These are phyloP conservation scores for Ectropis crepuscularia DNA, from an alignment of 2,888 invertebrate genomes.

Conservation along the genomic window DNA sequence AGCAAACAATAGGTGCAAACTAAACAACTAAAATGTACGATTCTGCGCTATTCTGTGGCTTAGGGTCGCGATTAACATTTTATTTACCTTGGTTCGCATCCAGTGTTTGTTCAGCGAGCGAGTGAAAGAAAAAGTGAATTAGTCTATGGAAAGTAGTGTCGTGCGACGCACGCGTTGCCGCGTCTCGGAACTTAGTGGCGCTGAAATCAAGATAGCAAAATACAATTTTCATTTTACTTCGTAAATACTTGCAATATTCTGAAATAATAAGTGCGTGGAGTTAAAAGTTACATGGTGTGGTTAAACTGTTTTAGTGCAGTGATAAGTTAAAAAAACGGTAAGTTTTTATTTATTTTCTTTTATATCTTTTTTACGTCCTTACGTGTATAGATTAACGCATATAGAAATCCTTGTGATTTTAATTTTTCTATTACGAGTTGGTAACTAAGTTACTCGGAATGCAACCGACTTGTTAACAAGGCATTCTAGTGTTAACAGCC, in stretches of 20 bases:
- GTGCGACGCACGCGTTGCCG: constrained; percentile 49
- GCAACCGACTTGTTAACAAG: not conserved
- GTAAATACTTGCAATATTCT: constrained; percentile 4
- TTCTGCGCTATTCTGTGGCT: constrained; percentile 8
- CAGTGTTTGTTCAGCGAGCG: constrained; percentile 30
- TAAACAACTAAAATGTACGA: constrained; percentile 15
- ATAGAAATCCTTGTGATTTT: constrained; percentile 5
- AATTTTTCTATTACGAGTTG: constrained; percentile 1
- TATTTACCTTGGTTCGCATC: constrained; percentile 51
- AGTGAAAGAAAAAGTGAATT: constrained; percentile 47
- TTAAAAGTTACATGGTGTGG: constrained; percentile 13
- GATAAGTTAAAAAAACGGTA: constrained; percentile 7
- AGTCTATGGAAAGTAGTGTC: constrained; percentile 57
- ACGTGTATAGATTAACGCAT: constrained; percentile 13
- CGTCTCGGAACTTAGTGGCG: constrained; percentile 44
- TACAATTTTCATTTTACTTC: constrained; percentile 12
- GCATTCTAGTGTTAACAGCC: constrained; percentile 15
- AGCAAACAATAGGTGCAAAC: constrained; percentile 50
- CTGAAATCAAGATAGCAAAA: constrained; percentile 38
- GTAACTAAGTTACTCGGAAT: constrained; percentile 13
- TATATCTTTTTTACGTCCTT: not conserved
- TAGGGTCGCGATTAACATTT: constrained; percentile 49
- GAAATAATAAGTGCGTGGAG: constrained; percentile 16
- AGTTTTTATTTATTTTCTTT: constrained; percentile 10
- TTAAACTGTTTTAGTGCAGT: constrained; percentile 19